Conservation (phyloP, 1,140 invertebrate species). For the Drosophila kepulauana region DNA sequence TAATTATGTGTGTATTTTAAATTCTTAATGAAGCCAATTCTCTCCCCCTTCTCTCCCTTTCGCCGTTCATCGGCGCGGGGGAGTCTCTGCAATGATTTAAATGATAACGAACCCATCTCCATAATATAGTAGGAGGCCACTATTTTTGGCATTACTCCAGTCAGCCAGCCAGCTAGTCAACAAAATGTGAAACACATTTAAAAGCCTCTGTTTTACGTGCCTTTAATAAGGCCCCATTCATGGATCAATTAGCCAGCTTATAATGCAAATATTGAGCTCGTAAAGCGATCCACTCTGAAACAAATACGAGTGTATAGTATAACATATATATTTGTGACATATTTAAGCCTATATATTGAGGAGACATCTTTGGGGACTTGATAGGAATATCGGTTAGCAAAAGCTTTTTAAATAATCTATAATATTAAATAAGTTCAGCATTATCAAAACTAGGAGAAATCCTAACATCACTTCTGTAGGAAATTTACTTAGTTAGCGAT, state of each 20-base stretch:
- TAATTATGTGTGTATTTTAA: slow-evolving; percentile 80
- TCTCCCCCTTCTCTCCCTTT: slow-evolving; percentile 31
- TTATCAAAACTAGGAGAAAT: background rate
- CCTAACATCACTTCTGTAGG: no score
- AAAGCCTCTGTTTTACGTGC: background rate
- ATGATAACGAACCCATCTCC: slow-evolving; percentile 75
- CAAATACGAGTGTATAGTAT: no score
- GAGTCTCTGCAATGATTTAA: slow-evolving; percentile 71
- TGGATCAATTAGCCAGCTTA: slow-evolving; percentile 34
- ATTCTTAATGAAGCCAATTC: slow-evolving; percentile 77
- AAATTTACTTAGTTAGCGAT: no score
- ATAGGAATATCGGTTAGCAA: background rate
- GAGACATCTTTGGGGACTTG: slow-evolving; percentile 5
- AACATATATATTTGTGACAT: slow-evolving; percentile 2
- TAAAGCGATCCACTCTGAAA: background rate
- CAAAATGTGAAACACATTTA: background rate
- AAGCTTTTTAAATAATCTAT: slow-evolving; percentile 1
- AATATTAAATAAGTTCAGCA: slow-evolving; percentile 12
- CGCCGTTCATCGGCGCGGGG: slow-evolving; percentile 26
- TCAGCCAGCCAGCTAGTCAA: no score
- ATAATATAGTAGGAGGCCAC: slow-evolving; percentile 54
- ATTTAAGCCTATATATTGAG: background rate
- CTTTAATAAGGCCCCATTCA: slow-evolving; percentile 33
- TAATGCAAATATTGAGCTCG: slow-evolving; percentile 17
- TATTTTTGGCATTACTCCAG: slow-evolving; percentile 24